Evolutionary conservation across 2,113 vertebrate species (phyloP).

Genomic region (Porphyrio hochstetteri): DNA sequence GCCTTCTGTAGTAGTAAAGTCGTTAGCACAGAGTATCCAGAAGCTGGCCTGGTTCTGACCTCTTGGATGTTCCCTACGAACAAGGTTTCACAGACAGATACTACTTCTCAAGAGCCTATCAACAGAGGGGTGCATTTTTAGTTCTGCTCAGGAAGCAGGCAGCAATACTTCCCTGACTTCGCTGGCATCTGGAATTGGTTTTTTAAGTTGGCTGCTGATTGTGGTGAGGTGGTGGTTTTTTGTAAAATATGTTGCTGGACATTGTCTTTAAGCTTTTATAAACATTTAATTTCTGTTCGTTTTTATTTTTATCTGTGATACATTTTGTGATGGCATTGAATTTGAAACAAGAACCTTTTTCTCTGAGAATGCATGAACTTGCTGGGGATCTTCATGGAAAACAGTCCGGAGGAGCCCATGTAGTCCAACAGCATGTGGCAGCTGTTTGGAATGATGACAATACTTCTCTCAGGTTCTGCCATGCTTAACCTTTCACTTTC

Average conservation of each 20-base stretch:
- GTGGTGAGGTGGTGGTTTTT: neutral
- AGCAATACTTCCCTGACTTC: neutral
- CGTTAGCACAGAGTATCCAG: neutral
- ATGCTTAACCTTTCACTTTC: neutral
- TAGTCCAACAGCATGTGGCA: neutral
- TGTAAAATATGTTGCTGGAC: neutral
- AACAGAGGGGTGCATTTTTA: neutral
- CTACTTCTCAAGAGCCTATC: neutral
- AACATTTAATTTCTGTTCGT: neutral
- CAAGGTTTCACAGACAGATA: neutral
- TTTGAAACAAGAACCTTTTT: neutral
- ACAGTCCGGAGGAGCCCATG: neutral
- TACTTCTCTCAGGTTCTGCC: neutral
- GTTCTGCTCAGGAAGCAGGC: neutral
- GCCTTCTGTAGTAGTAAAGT: neutral
- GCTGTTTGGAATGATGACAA: neutral
- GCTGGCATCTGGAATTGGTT: rapidly evolving
- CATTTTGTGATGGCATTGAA: neutral
- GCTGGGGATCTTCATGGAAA: neutral
- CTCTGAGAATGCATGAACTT: neutral
- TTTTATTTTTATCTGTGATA: neutral
- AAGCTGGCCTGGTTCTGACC: neutral
- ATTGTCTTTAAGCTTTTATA: neutral
- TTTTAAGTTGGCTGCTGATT: neutral
- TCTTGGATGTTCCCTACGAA: neutral